A percentile compares a stretch with the other conserved stretches of the same genome.
Evolutionary conservation across 2,888 invertebrate genomes (phyloP).

Genomic region (Tribolium freemani): DNA sequence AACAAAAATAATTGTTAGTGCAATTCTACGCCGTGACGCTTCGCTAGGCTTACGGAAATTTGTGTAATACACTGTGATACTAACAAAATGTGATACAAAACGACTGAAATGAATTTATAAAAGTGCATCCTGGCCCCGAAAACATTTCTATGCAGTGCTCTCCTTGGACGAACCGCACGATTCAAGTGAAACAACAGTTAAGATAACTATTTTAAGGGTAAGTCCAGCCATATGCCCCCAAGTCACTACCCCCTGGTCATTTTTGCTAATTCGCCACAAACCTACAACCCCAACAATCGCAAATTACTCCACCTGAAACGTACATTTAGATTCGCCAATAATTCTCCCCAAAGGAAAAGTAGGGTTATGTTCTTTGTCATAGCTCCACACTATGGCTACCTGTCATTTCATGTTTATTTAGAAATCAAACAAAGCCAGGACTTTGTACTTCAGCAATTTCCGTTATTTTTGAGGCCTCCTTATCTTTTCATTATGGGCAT

Average conservation of each 20-base stretch:
- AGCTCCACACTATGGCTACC: constrained; percentile 35
- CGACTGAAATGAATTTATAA: constrained; percentile 45
- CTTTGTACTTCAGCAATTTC: constrained; percentile 18
- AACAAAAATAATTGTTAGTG: constrained; percentile 26
- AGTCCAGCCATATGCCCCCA: constrained; percentile 28
- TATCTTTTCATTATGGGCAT: constrained; percentile 11
- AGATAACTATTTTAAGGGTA: constrained; percentile 9
- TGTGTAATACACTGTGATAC: constrained; percentile 58
- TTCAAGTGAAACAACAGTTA: background rate
- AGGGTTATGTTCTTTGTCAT: constrained; percentile 44
- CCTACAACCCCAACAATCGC: background rate
- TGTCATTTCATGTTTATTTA: constrained; percentile 41
- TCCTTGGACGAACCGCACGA: constrained; percentile 16
- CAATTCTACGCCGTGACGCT: constrained; percentile 33
- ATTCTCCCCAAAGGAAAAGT: constrained; percentile 32
- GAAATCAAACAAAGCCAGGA: constrained; percentile 29
- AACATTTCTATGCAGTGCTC: constrained; percentile 34
- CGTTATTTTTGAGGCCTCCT: constrained; percentile 10
- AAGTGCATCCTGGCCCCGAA: constrained; percentile 36
- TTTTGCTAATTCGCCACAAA: background rate
- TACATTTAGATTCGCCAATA: constrained; percentile 1
- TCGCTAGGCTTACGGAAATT: constrained; percentile 31
- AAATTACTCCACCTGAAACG: constrained; percentile 15
- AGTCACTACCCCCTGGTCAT: constrained; percentile 1
- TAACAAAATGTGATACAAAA: constrained; percentile 58